These are phyloP conservation scores for Heterochromis multidens DNA, from an alignment of 2,113 vertebrate genomes.

Conservation along the genomic window DNA sequence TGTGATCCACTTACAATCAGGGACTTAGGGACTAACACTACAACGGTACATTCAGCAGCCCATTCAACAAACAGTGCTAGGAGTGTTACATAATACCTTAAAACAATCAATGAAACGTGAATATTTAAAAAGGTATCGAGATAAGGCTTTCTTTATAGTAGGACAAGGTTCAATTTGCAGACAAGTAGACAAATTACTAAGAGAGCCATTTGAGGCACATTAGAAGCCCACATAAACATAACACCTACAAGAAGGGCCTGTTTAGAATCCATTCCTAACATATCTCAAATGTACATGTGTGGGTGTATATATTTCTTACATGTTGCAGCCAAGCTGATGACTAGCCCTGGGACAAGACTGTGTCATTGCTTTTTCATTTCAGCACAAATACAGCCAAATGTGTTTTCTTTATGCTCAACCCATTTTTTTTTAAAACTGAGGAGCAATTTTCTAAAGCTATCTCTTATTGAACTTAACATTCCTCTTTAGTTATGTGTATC, in stretches of 20 bases:
- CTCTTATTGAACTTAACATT: not conserved
- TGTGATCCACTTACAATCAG: conserved; percentile 40
- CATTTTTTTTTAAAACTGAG: not conserved
- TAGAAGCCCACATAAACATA: conserved; percentile 19
- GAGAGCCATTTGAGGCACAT: conserved; percentile 15
- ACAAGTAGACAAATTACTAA: conserved; percentile 24
- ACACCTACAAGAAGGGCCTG: conserved; percentile 35
- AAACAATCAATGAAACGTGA: conserved; percentile 40
- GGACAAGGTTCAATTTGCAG: conserved; percentile 34
- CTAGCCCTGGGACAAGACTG: conserved; percentile 64
- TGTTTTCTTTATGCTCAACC: conserved; percentile 23
- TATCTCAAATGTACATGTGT: conserved; percentile 52
- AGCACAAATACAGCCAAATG: conserved; percentile 19
- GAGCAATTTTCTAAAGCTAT: not conserved
- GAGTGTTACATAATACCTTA: conserved; percentile 22
- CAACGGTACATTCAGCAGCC: not conserved
- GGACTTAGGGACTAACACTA: not conserved
- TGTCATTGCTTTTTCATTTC: conserved; percentile 9
- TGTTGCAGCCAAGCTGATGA: conserved; percentile 58
- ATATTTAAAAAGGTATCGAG: conserved; percentile 22
- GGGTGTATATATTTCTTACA: conserved; percentile 50
- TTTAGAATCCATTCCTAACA: conserved; percentile 32
- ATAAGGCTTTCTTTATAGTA: conserved; percentile 1
- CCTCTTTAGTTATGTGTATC: not conserved
- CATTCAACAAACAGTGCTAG: conserved; percentile 17